Conservation (phyloP, 2,888 invertebrate genomes). For the Aplocera efformata region DNA sequence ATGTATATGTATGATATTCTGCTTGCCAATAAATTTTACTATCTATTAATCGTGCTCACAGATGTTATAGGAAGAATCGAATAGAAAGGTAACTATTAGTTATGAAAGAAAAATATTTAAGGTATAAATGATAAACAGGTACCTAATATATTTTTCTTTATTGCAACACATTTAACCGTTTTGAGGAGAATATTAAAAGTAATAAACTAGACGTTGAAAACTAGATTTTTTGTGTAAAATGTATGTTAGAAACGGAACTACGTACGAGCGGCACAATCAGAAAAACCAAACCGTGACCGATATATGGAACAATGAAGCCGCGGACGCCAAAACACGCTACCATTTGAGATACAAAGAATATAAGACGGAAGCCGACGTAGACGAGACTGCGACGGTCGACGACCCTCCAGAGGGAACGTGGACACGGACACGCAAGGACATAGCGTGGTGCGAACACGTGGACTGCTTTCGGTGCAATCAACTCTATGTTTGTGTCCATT, state of each 20-base stretch:
- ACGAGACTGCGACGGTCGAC: constrained; percentile 16
- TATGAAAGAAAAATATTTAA: too few species aligned
- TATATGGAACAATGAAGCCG: constrained; percentile 41
- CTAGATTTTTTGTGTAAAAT: too few species aligned
- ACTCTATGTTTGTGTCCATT: constrained; percentile 16
- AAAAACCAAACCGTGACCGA: constrained; percentile 41
- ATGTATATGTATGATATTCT: too few species aligned
- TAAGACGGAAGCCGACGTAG: constrained; percentile 6
- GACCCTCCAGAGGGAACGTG: constrained; percentile 14
- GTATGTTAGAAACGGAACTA: too few species aligned
- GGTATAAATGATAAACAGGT: too few species aligned
- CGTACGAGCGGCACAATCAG: constrained; percentile 27
- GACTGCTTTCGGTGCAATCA: constrained; percentile 20
- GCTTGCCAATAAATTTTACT: too few species aligned
- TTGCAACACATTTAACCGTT: too few species aligned
- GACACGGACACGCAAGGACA: constrained; percentile 14
- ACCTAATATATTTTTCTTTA: too few species aligned
- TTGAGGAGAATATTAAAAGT: constrained; percentile 1
- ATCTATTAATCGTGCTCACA: too few species aligned
- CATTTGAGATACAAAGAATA: constrained; percentile 33
- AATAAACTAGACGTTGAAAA: constrained; percentile 23
- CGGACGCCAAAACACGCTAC: constrained; percentile 37
- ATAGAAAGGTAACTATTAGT: too few species aligned
- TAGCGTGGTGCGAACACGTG: constrained; percentile 15
- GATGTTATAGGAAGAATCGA: too few species aligned